Evolutionary conservation across 2,113 vertebrate species (phyloP), one percentile per base, ranked within the genome.

Genomic region (Genyomyrus donnyi): DNA sequence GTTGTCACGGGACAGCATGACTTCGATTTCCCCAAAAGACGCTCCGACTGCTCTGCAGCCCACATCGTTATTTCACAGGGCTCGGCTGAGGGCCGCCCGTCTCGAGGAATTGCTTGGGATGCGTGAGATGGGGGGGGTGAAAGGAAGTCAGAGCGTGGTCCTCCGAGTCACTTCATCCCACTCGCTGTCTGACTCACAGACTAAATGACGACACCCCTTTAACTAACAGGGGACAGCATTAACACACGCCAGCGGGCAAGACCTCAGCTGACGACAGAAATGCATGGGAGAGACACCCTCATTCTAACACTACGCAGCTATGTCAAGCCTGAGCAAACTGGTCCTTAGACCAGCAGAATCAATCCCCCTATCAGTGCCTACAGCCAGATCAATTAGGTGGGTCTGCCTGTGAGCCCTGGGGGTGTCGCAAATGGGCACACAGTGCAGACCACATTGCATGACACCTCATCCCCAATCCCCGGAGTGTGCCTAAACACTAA

Each of bases 11-110:
- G 62, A 52, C 19, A 13, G 11, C 9, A 50, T 21, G 31, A 11
- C 46, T 88, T 53, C n/a, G 27, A 88, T 90, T 77, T 88, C 83
- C 27, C 89, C 31, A 53, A 24, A 35, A 87, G 84, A 42, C 35
- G 21, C 42, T 35, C 35, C 7, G 21, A 46, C 83, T 80, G 17
- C 66, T 62, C 48, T 9, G 10, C 46, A 83, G 48, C 48, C 8
- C 15, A 39, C 2, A 1, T 35, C 3, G 15, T 42, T 56, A 24
- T 46, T 48, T 80, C 48, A 27, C 45, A 3, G 58, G n/a, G 84
- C 19, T 39, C 45, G 5, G 15, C 8, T 7, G 74, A 21, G 66
- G 70, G 45, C 46, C 17, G 15, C 6, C 49, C 0, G 46, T 27
- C 46, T 56, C 52, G 3, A 35, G n/a, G 39, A 62, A 58, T 9